Evolutionary conservation across 2,888 invertebrate genomes (phyloP), one percentile per base, ranked within the genome.

Genomic region (Drosophila tripunctata): DNA sequence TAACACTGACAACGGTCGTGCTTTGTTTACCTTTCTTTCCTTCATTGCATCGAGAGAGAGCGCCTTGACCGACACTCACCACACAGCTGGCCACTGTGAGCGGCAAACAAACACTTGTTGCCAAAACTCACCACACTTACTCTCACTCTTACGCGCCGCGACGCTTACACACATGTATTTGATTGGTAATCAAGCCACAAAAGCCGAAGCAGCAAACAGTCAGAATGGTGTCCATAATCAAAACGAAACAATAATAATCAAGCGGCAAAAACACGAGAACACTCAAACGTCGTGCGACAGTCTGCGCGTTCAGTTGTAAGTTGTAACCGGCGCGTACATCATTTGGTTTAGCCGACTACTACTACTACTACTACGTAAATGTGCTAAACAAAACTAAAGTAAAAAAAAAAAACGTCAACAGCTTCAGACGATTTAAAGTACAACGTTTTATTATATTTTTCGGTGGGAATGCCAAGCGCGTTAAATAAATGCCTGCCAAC

Each of bases 121-220:
- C n/a, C n/a, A 44, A 70, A 81, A 87, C 82, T 78, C 87, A 81
- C 81, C 81, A 87, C 87, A 67, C 75, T 77, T 63, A 67, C 67
- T 50, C 67, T 60, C 45, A 41, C 40, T 56, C 54, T 60, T 58
- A 51, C 56, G 52, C 54, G 44, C 17, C 14, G 12, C 38, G 27
- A 22, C n/a, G 27, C 35, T 1, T 19, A 36, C 43, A 57, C 43
- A 57, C 54, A 48, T 76, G 38, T 47, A 66, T 74, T 60, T 60
- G 67, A 75, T 70, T 76, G 79, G 67, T 66, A 75, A 78, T 68
- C 74, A 73, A 86, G 74, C 74, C 33, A 48, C 62, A 58, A 56
- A 78, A 51, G 64, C 65, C 66, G 52, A 56, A 58, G 58, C 82
- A 54, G 64, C 67, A 69, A 68, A 69, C 78, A 71, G 78, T 69